These are phyloP conservation scores for Cynopterus sphinx DNA, from an alignment of 2,797 vertebrate species.

Conservation along the genomic window DNA sequence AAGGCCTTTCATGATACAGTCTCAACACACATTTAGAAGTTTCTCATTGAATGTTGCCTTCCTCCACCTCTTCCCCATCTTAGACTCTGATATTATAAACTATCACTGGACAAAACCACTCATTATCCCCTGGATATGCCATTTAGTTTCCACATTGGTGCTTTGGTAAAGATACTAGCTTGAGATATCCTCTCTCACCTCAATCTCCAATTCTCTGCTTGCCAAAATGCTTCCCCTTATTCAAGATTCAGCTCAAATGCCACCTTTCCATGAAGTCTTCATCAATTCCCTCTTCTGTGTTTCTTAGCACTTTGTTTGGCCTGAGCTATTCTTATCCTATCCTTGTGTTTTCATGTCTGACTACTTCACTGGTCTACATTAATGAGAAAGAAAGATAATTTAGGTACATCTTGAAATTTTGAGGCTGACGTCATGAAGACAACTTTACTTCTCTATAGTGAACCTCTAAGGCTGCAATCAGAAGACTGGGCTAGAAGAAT, in stretches of 20 bases:
- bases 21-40: background rate
- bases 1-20: background rate
- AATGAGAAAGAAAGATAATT: background rate
- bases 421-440: background rate
- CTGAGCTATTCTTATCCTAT: background rate
- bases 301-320: background rate
- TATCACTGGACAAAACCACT: background rate
- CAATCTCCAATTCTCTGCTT: background rate
- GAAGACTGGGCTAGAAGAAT: background rate
- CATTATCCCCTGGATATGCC: background rate
- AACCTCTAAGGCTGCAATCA: background rate
- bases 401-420: background rate
- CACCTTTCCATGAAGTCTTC: background rate
- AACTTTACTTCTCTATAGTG: background rate
- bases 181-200: background rate
- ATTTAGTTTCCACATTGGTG: background rate
- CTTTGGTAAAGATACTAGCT: background rate
- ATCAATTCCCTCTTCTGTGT: background rate
- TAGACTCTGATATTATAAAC: background rate
- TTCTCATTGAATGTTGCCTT: background rate
- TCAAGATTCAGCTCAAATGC: constrained; percentile 15
- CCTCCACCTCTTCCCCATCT: background rate
- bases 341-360: background rate
- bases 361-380: background rate
- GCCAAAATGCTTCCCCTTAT: background rate